Evolutionary conservation across 2,113 vertebrate species (phyloP), one percentile per base, ranked within the genome.

Genomic region (Osmerus eperlanus): DNA sequence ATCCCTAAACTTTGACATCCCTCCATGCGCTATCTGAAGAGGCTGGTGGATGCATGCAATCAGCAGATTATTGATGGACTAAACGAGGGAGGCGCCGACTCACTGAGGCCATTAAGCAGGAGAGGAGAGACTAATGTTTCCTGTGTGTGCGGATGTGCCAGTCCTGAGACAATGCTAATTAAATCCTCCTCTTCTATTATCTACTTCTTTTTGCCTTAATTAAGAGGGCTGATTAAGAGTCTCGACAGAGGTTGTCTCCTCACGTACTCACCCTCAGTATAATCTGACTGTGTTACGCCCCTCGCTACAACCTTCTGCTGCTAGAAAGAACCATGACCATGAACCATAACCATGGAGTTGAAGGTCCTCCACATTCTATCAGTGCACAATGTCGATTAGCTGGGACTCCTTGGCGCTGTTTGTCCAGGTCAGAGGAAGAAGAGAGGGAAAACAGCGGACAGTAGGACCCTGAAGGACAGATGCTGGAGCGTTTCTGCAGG

Each of bases 31-130:
- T 66, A 84, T 73, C 67, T 74, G 3, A 79, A 88, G 71, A 79
- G 76, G 74, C 74, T 53, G 60, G 65, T 77, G 83, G 81, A 86
- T 71, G 83, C 84, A 74, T 84, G 84, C 89, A 84, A 89, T 90
- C 89, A 88, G 86, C 88, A 76, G 84, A 89, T 90, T 91, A 92
- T 91, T 91, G 90, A 91, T 91, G 89, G 89, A 81, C 86, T 87
- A 88, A 90, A 90, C 90, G 83, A 86, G 86, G 86, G 83, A 80
- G 81, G 80, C 79, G 84, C 83, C 76, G 86, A 89, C 87, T 88
- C 85, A 83, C 82, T 86, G 86, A 81, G 89, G 85, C 87, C 88
- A 91, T 91, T 91, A 91, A 84, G 75, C 67, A 61, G 83, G 73
- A 87, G 90, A 87, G 91, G 83, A 90, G 83, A 82, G 84, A 79